Base-by-base conservation (phyloP, 2,888 invertebrate genomes). In the Adelognathus sp. region DNA sequence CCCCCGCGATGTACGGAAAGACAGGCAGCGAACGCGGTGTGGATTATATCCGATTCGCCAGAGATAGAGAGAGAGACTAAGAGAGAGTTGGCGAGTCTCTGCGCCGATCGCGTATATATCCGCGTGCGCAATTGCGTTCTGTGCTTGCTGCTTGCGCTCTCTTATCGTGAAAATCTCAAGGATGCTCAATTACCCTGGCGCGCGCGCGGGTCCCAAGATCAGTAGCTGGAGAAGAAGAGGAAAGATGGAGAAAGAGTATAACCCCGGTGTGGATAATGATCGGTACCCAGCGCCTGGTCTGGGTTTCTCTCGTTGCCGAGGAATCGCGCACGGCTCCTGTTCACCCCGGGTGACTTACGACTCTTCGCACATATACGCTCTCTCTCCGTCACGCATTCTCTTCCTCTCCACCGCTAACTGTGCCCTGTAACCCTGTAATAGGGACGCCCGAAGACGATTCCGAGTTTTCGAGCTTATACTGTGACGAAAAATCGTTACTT, bases 81-180 rank as follows among this genome's bases (percentile, higher is more conserved):
- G n/a, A n/a, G n/a, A n/a, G n/a, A n/a, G n/a, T n/a, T n/a, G n/a
- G n/a, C n/a, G n/a, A 36, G n/a, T n/a, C 63, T 46, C 50, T 69
- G 50, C 29, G 41, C 14, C n/a, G 41, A 52, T 44, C 46, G 9
- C 31, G 41, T 18, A 52, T 54, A 67, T 39, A 52, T 69, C 44
- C 50, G 56, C 44, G 39, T 24, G 56, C 56, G 64, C 64, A 46
- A 61, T 54, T 36, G 29, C 29, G 24, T 52, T 33, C 16, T 18
- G 21, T 36, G 24, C 21, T 18, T 21, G 16, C 29, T 46, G 24
- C 60, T 29, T 31, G 9, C n/a, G 46, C 24, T 44, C 60, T 44
- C 52, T 79, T 79, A 79, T 79, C 78, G 70, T 74, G 74, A 66
- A 74, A 79, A 79, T 74, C 78, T 79, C 78, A 54, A 74, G 78